Base-by-base conservation (phyloP, 2,113 vertebrate species). In the Haemorhous mexicanus region DNA sequence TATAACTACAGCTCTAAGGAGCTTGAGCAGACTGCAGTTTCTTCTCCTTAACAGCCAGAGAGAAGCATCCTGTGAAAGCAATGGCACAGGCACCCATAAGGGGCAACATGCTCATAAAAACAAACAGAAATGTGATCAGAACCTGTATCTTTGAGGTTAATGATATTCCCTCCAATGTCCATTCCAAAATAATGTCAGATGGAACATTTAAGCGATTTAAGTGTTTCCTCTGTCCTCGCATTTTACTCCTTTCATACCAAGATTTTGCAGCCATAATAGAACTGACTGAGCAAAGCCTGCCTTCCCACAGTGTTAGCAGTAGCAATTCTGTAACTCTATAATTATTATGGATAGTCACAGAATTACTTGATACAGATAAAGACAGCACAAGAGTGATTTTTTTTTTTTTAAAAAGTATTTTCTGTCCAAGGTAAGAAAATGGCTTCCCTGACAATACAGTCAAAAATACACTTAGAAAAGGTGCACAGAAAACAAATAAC, bases 1-100 rank as follows among this genome's bases (percentile, higher is more conserved):
- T 98, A 97, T 98, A 98, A 87, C 96, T 28, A 13, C 52, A 73
- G 68, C 62, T 86, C 87, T 55, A 77, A 97, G 70, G 18, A 93
- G 39, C 21, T 81, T 59, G 56, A 87, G 86, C 90, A 95, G 89
- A 96, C 96, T 33, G 92, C 64, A 93, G 62, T 78, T 92, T 95
- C 91, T 97, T 93, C 82, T 95, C 66, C 72, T 83, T 73, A 85
- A 55, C 77, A 61, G 72, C 83, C 44, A 76, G 78, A 97, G 94
- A 84, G 75, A 95, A 53, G 61, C 78, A 78, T 50, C 53, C 55
- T 70, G 46, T 59, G 91, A 86, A 69, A 95, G 87, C 49, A 73
- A 18, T 6, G 58, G 74, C 77, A 86, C 19, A 84, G 55, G 78
- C 46, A 47, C 33, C 39, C 82, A 4, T 37, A 90, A 82, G 37